Evolutionary conservation across 2,113 vertebrate genomes (phyloP), one percentile per base, ranked within the genome.

Genomic region (Pungitius pungitius): DNA sequence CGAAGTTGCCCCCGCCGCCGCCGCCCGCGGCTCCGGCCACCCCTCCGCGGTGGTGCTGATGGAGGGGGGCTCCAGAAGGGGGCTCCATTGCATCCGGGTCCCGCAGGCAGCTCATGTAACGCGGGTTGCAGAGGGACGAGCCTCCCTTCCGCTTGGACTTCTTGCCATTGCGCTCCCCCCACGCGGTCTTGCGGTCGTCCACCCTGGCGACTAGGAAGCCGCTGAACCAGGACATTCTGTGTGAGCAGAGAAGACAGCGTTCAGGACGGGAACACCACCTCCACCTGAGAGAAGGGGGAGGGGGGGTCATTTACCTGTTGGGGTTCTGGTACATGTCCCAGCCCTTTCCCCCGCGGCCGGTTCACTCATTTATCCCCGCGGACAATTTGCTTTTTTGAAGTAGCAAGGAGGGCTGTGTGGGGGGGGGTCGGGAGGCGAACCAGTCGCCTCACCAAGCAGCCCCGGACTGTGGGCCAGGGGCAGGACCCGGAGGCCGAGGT

Each of bases 191-290:
- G 85, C 95, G 93, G 80, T 98, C 96, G 27, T 98, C 97, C 93
- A 98, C 97, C 92, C 97, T 96, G 90, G 97, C 95, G 61, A 98
- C 96, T 94, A 99, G 91, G 94, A 97, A 95, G 88, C 97, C 96
- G 77, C 96, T 96, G 94, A 98, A 96, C 97, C 97, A 99, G 82
- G 97, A 99, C 97, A 99, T 97, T 91, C 95, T 96, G 80, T 39
- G 67, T 10, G 70, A 77, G 65, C n/a, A 60, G 49, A 80, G 67
- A 75, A 59, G 82, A 18, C 24, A 56, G 33, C 4, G 13, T 33
- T 76, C 22, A 80, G 69, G 30, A 35, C 20, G 30, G 30, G 30
- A 42, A 6, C 0, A 9, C 35, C 55, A 58, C 42, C 27, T 33
- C 39, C 40, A 66, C 58, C 52, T 58, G 35, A n/a, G n/a, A n/a